These are phyloP conservation scores for Scalopus aquaticus DNA, from an alignment of 2,113 vertebrate species.

Conservation along the genomic window DNA sequence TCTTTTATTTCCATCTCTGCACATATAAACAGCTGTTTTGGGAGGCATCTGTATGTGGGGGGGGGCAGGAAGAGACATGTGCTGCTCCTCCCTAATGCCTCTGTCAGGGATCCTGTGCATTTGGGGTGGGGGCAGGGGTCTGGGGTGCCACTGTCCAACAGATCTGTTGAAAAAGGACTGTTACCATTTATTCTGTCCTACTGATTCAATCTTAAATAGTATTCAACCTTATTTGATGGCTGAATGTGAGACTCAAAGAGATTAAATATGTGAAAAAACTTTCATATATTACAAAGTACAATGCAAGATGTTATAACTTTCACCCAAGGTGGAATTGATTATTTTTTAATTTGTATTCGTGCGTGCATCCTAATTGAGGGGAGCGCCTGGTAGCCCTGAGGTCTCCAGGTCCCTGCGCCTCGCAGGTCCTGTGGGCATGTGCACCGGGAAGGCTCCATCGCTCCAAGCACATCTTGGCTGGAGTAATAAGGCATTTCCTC, in stretches of 20 bases:
- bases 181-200: background rate
- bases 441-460: background rate
- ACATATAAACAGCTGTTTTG: background rate
- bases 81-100: background rate
- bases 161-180: background rate
- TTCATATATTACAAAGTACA: slow-evolving; percentile 21
- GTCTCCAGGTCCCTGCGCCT: slow-evolving; percentile 31
- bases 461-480: slow-evolving; percentile 26
- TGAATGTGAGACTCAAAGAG: slow-evolving; percentile 25
- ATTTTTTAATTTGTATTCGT: slow-evolving; percentile 63
- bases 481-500: slow-evolving; percentile 48
- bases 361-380: slow-evolving; percentile 27
- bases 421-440: background rate
- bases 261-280: background rate
- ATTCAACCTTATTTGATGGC: slow-evolving; percentile 42
- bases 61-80: background rate
- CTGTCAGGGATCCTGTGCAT: background rate
- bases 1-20: background rate
- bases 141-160: background rate
- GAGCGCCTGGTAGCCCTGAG: background rate
- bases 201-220: slow-evolving; percentile 41
- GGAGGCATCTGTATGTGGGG: accelerated
- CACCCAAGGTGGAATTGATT: slow-evolving; percentile 67
- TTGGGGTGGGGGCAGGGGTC: background rate
- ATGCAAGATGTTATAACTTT: slow-evolving; percentile 59